Evolutionary conservation across 2,113 vertebrate genomes (phyloP).

Genomic region (Rana temporaria): DNA sequence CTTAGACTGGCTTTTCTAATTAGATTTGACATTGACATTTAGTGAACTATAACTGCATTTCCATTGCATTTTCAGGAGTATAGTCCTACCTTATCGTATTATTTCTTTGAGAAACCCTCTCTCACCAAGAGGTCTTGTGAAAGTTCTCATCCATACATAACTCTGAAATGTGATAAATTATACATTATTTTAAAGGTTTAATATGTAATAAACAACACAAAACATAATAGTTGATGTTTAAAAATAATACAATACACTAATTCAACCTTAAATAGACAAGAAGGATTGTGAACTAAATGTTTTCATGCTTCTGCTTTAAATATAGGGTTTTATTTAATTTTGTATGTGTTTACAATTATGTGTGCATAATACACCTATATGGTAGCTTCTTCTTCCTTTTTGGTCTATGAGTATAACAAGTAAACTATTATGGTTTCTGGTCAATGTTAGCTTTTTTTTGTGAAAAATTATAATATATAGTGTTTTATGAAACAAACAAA

Average conservation of each 20-base stretch:
- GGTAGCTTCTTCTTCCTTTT: too few relatives aligned
- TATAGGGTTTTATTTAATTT: too few relatives aligned
- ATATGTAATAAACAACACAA: background rate
- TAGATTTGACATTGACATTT: conserved; percentile 55
- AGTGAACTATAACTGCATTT: conserved; percentile 52
- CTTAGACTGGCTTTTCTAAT: conserved; percentile 43
- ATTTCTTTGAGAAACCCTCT: conserved; percentile 24
- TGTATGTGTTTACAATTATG: too few relatives aligned
- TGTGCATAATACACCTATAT: too few relatives aligned
- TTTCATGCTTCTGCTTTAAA: too few relatives aligned
- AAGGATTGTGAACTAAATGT: too few relatives aligned
- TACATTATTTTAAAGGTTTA: background rate
- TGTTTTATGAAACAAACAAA: too few relatives aligned
- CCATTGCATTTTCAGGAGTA: conserved; percentile 15
- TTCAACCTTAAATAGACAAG: too few relatives aligned
- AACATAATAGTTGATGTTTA: background rate
- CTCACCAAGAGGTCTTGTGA: background rate
- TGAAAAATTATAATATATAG: too few relatives aligned
- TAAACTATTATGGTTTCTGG: too few relatives aligned
- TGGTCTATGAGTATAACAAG: too few relatives aligned
- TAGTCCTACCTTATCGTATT: conserved; percentile 35
- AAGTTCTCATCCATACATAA: background rate
- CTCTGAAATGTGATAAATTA: background rate
- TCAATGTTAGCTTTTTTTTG: too few relatives aligned
- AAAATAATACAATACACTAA: background rate